Evolutionary conservation across 2,797 vertebrate species (phyloP), one percentile per base, ranked within the genome.

Genomic region (Liparis tanakae): DNA sequence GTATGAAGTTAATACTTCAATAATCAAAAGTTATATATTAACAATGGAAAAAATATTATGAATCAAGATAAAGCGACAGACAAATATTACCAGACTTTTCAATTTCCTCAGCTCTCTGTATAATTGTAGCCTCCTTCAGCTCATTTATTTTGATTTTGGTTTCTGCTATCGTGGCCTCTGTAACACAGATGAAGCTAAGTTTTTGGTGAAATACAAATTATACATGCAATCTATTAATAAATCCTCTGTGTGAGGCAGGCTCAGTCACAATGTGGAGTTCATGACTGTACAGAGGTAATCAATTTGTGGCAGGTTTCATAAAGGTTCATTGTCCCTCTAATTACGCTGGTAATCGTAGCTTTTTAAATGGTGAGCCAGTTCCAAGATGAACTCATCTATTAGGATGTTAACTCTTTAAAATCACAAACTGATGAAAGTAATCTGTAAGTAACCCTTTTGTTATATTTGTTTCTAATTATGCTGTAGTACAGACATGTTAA

Each of bases 51-150:
- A 43, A 53, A 18, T 0, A 34, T 15, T 6, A 9, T 46, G 6
- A 17, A 1, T 20, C 13, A 43, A 37, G 3, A 50, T 18, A 36
- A 25, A 51, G 2, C 18, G 20, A 51, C 20, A 65, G 33, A n/a
- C 20, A 41, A 33, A 34, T 20, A 10, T 15, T 2, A 36, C 18
- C 9, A 0, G 2, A 43, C 0, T 39, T 15, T 50, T 20, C 10
- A 10, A 10, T 20, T 48, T 10, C 55, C n/a, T 68, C 2, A 2
- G 44, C 44, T 41, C 3, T 30, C 15, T 3, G 18, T 15, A 6
- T 43, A 22, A 61, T 34, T 62, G 44, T 62, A 46, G 30, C 60
- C 15, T 62, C 43, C 33, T 46, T 62, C 14, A 62, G 25, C 25
- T n/a, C 7, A 62, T 5, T 63, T 39, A 44, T 61, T 44, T 46